Base-by-base conservation (phyloP, 1,140 invertebrate genomes). In the Rhizoglyphus robini region DNA sequence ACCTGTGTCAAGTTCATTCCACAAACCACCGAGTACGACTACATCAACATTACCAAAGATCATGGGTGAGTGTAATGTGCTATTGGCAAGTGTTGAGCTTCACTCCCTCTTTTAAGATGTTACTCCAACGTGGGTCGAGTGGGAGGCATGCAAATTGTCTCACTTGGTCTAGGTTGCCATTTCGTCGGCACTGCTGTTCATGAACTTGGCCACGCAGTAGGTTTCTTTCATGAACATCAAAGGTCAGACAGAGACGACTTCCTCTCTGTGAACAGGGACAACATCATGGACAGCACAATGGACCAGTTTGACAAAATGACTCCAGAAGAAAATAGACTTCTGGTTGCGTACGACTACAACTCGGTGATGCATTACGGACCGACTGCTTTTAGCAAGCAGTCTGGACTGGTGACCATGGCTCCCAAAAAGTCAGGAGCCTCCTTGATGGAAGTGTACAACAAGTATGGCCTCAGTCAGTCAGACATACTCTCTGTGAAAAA, bases 1-100 rank as follows among this genome's bases (percentile, higher is more conserved):
- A 84, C 82, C 0, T 85, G 83, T 69, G 70, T 85, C n/a, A 74
- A 74, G 63, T 84, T 85, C 65, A 76, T 77, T 13, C 76, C 78
- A 5, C 78, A 78, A 65, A 78, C 79, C 38, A 65, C 70, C 47
- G 74, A 83, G 69, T 75, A 75, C 3, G 83, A 86, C 68, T 77
- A 77, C 32, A 75, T 84, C 64, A 72, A 72, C 47, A 75, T 79
- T 60, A 63, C 65, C 11, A 67, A 57, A 29, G 71, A 72, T 74
- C 18, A 34, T 13, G 13, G 20, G 15, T 61, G 32, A 60, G 15
- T 59, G 5, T 29, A 63, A 8, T 11, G 30, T 61, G 8, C 13
- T 31, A 13, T 25, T 65, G 8, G 4, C 15, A 49, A 18, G 5
- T 47, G 5, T 65, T 5, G 31, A 18, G n/a, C 13, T 41, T 11